Percentiles rank a stretch among this genome's conserved stretches.
Evolutionary conservation across 2,888 invertebrate genomes (phyloP).

Genomic region (Erpobdella octoculata): DNA sequence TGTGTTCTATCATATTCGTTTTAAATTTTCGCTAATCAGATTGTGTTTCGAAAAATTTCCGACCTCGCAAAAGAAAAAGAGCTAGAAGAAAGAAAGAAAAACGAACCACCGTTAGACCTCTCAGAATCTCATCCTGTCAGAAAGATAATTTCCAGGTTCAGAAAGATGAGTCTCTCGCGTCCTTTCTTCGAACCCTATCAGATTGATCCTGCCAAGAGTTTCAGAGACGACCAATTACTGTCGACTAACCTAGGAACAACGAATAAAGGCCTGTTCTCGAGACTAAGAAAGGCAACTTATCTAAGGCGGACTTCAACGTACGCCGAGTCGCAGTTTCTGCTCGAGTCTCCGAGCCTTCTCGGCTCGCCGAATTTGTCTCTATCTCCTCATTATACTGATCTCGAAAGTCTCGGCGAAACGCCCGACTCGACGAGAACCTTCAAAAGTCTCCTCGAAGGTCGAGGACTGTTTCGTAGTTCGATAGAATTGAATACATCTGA

Average conservation of each 20-base stretch:
- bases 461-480: slow-evolving; percentile 10
- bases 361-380: not conserved
- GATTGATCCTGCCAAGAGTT: slow-evolving; percentile 12
- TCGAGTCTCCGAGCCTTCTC: slow-evolving; percentile 24
- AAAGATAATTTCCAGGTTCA: slow-evolving; percentile 92
- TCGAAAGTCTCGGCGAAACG: slow-evolving; percentile 2
- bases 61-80: slow-evolving; percentile 96
- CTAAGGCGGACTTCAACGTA: slow-evolving; percentile 15
- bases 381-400: not conserved
- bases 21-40: slow-evolving; percentile 50
- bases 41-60: slow-evolving; percentile 77
- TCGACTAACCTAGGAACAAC: not conserved
- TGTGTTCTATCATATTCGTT: not conserved
- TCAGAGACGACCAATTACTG: slow-evolving; percentile 16
- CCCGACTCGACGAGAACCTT: slow-evolving; percentile 19
- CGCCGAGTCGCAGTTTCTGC: slow-evolving; percentile 22
- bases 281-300: slow-evolving; percentile 20
- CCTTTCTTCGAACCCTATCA: not conserved
- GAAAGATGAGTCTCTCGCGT: slow-evolving; percentile 53
- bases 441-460: slow-evolving; percentile 6
- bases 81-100: slow-evolving; percentile 90
- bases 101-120: slow-evolving; percentile 85
- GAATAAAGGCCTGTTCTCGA: slow-evolving; percentile 19
- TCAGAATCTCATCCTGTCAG: slow-evolving; percentile 94
- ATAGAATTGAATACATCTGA: slow-evolving; percentile 10